phyloP scores from a whole-genome alignment of 2,888 invertebrate species.

The Rotaria socialis region DNA sequence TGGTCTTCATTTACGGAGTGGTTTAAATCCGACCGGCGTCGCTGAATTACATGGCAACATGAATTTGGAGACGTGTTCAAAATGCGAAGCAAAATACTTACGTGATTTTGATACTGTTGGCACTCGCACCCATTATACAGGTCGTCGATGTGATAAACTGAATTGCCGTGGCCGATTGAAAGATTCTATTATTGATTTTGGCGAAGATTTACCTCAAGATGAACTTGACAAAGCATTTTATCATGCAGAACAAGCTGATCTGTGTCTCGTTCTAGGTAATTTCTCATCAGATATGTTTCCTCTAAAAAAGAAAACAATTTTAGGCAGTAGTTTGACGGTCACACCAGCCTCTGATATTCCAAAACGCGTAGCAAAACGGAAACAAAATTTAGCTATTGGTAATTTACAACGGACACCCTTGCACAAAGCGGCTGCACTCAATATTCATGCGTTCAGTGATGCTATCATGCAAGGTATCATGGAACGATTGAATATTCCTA shows the following conservation, averaged over 20 bases:
- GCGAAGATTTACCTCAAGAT: slow-evolving; percentile 53
- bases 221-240: slow-evolving; percentile 50
- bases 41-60: slow-evolving; percentile 54
- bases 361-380: not conserved
- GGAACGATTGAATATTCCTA: not conserved
- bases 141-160: slow-evolving; percentile 47
- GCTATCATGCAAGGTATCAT: slow-evolving; percentile 62
- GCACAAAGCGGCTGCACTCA: slow-evolving; percentile 81
- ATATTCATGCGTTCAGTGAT: slow-evolving; percentile 83
- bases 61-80: slow-evolving; percentile 53
- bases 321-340: slow-evolving; percentile 53
- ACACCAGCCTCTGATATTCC: slow-evolving; percentile 53
- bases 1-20: slow-evolving; percentile 53
- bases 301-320: not conserved
- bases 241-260: slow-evolving; percentile 51
- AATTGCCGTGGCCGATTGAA: slow-evolving; percentile 53
- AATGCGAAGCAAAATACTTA: slow-evolving; percentile 48
- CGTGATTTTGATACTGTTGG: slow-evolving; percentile 38
- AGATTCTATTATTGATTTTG: slow-evolving; percentile 57
- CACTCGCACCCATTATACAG: slow-evolving; percentile 38
- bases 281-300: not conserved
- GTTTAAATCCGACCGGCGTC: slow-evolving; percentile 50
- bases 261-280: slow-evolving; percentile 50
- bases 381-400: slow-evolving; percentile 74
- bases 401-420: slow-evolving; percentile 97